Conservation (phyloP, 2,797 vertebrate genomes). For the Tadarida brasiliensis region DNA sequence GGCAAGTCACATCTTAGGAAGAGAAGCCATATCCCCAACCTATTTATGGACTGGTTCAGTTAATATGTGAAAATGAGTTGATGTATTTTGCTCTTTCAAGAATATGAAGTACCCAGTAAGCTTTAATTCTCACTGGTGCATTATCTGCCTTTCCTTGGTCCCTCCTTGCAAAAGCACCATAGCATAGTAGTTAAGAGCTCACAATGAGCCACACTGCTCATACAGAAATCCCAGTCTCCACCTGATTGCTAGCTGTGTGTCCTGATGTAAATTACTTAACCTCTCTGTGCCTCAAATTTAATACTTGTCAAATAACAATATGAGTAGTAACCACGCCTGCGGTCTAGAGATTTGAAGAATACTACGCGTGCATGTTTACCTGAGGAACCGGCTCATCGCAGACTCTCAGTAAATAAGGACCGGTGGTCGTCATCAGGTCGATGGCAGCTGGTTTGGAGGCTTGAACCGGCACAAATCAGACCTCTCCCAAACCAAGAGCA, state of each 20-base stretch:
- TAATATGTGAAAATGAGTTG: neutral
- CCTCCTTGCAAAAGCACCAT: neutral
- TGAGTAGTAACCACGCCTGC: neutral
- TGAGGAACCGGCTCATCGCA: neutral
- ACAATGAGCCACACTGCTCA: neutral
- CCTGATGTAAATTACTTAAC: neutral
- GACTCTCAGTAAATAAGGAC: neutral
- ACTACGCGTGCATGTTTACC: no score
- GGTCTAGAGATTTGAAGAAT: neutral
- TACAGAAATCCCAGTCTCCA: neutral
- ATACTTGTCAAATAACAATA: neutral
- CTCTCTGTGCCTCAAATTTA: neutral
- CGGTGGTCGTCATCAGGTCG: neutral
- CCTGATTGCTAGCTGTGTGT: neutral
- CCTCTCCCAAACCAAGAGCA: neutral
- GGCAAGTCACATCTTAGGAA: neutral
- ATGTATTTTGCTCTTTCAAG: rapidly evolving
- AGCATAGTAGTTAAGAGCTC: no score
- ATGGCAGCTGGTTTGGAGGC: neutral
- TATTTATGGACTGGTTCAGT: neutral
- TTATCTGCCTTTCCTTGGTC: neutral
- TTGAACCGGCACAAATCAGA: neutral
- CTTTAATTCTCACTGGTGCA: neutral
- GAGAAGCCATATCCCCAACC: neutral
- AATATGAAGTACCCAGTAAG: neutral